A percentile compares a stretch with the other conserved stretches of the same genome.
These are phyloP conservation scores for Eutolmus rufibarbis DNA, from an alignment of 2,888 invertebrate species.

Conservation along the genomic window DNA sequence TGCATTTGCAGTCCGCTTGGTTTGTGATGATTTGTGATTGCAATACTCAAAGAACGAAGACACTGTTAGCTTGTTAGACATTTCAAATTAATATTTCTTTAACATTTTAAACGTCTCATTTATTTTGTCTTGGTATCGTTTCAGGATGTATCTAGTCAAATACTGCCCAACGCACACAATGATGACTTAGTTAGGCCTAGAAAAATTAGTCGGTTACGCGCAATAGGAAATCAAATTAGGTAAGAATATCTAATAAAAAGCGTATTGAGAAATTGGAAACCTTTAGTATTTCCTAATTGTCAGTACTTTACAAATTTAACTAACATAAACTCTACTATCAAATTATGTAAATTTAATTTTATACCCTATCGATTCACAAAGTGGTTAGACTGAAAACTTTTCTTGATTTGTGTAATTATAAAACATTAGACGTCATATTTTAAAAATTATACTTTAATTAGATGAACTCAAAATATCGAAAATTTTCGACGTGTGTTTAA, in stretches of 20 bases:
- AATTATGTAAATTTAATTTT: no score
- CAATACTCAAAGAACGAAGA: neutral
- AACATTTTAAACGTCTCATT: neutral
- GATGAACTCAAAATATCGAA: no score
- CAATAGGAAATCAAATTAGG: slow-evolving; percentile 82
- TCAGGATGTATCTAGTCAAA: slow-evolving; percentile 69
- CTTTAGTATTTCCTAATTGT: no score
- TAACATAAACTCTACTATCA: no score
- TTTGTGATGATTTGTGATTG: neutral
- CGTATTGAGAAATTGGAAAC: no score
- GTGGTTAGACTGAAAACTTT: no score
- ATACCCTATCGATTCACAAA: no score
- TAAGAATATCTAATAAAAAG: slow-evolving; percentile 54
- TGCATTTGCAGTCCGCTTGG: neutral
- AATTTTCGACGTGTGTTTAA: no score
- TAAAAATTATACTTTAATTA: no score
- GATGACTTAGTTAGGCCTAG: slow-evolving; percentile 67
- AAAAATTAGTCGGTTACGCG: slow-evolving; percentile 74
- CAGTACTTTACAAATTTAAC: no score
- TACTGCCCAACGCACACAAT: slow-evolving; percentile 67
- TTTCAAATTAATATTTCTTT: neutral
- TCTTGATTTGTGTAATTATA: no score
- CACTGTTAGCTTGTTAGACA: neutral
- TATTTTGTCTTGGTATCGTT: slow-evolving; percentile 48
- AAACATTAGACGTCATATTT: no score